Percentiles rank a stretch among this genome's conserved stretches.
phyloP scores from a whole-genome alignment of 2,797 vertebrate species.

The Spondyliosoma cantharus region DNA sequence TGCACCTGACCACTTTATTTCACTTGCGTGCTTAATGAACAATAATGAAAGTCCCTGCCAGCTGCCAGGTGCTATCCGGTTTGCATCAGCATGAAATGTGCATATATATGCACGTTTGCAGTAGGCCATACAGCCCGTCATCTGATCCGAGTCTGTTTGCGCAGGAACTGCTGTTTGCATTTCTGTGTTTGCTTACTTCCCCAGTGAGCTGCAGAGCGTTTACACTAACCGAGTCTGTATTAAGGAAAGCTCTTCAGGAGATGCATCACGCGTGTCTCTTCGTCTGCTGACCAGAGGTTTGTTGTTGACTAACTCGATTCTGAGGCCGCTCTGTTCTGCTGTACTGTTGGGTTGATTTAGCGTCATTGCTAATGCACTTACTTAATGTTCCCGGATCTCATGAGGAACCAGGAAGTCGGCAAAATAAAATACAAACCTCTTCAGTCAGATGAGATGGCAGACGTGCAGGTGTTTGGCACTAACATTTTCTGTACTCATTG shows the following conservation, averaged over 20 bases:
- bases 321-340: background rate
- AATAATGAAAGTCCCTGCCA: background rate
- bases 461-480: background rate
- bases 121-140: slow-evolving; percentile 24
- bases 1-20: slow-evolving; percentile 25
- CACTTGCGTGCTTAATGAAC: background rate
- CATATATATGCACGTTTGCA: slow-evolving; percentile 27
- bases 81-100: slow-evolving; percentile 1
- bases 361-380: background rate
- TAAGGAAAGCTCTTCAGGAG: slow-evolving; percentile 5
- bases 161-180: slow-evolving; percentile 41
- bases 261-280: background rate
- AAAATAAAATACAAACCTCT: background rate
- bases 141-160: slow-evolving; percentile 48
- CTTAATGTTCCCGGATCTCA: background rate
- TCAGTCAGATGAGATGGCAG: background rate
- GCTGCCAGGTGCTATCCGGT: slow-evolving; percentile 27
- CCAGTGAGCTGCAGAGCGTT: background rate
- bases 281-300: background rate
- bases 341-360: background rate
- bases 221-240: background rate
- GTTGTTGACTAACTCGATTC: background rate
- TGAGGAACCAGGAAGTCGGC: slow-evolving; percentile 9
- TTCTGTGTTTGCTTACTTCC: slow-evolving; percentile 31
- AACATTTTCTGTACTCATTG: background rate